These are phyloP conservation scores for Cosmia pyralina DNA, from an alignment of 2,888 invertebrate genomes.

Conservation along the genomic window DNA sequence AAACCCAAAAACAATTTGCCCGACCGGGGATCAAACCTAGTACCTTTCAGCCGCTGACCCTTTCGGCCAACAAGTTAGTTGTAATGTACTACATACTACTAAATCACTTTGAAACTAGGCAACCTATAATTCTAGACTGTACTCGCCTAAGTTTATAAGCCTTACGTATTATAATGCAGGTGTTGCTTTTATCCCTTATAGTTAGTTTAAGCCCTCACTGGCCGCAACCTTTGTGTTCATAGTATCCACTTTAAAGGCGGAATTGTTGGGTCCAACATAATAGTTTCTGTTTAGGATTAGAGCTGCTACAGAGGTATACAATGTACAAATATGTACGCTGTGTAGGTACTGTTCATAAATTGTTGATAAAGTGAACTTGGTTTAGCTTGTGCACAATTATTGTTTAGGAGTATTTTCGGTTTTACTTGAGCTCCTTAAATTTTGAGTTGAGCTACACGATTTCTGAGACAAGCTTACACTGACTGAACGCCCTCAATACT, in stretches of 20 bases:
- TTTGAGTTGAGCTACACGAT: neutral
- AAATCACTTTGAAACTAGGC: conserved; percentile 7
- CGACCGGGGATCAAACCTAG: neutral
- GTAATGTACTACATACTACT: neutral
- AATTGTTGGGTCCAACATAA: conserved; percentile 50
- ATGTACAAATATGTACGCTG: conserved; percentile 33
- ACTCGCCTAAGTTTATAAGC: conserved; percentile 36
- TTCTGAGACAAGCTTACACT: neutral
- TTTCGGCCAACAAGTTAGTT: neutral
- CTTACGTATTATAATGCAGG: conserved; percentile 40
- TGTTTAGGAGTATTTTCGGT: neutral
- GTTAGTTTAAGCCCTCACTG: conserved; percentile 39
- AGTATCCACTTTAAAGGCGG: conserved; percentile 40
- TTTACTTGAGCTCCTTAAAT: neutral
- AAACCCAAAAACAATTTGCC: neutral
- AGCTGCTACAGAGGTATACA: conserved; percentile 23
- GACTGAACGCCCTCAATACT: neutral
- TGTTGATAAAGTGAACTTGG: conserved; percentile 17
- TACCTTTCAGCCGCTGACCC: neutral
- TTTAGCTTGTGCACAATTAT: neutral
- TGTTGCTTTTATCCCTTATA: conserved; percentile 43
- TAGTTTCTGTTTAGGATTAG: conserved; percentile 41
- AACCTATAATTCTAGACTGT: conserved; percentile 19
- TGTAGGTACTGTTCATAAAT: conserved; percentile 17
- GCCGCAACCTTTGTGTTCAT: conserved; percentile 50